Conservation (phyloP, 2,888 invertebrate species). For the Dexiosoma caninum region DNA sequence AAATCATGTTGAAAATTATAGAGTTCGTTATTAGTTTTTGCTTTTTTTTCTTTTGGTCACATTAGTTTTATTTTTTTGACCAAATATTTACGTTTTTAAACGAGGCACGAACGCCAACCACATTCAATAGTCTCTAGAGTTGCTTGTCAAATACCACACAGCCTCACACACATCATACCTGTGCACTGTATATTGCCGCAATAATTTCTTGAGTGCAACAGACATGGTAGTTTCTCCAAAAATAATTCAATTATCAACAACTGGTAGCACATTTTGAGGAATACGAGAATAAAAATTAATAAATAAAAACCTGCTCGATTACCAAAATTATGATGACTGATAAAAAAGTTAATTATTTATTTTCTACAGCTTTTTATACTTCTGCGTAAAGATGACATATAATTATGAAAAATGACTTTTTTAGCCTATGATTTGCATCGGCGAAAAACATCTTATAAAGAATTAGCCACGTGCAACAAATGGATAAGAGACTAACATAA, state of each 20-base stretch:
- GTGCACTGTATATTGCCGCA: slow-evolving; percentile 24
- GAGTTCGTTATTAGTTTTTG: neutral
- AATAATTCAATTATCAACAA: slow-evolving; percentile 61
- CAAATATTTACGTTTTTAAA: slow-evolving; percentile 18
- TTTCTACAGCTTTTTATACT: slow-evolving; percentile 1
- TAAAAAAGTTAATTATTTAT: slow-evolving; percentile 41
- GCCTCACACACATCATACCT: neutral
- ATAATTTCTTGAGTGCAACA: slow-evolving; percentile 16
- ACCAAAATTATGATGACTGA: neutral
- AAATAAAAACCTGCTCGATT: slow-evolving; percentile 22
- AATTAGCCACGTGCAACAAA: slow-evolving; percentile 60
- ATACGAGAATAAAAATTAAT: neutral
- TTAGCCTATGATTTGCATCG: neutral
- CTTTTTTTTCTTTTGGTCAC: neutral
- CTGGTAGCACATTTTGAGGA: slow-evolving; percentile 38
- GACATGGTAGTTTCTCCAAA: slow-evolving; percentile 46
- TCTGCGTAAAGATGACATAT: neutral
- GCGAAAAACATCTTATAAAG: slow-evolving; percentile 27
- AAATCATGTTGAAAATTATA: neutral
- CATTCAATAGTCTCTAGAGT: slow-evolving; percentile 63
- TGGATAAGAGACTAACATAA: slow-evolving; percentile 42
- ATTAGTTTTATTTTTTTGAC: neutral
- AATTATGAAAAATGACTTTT: slow-evolving; percentile 33
- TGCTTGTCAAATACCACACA: slow-evolving; percentile 60
- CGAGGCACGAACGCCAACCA: slow-evolving; percentile 12